Conservation (phyloP, 2,113 vertebrate genomes). For the Ctenomys sociabilis region DNA sequence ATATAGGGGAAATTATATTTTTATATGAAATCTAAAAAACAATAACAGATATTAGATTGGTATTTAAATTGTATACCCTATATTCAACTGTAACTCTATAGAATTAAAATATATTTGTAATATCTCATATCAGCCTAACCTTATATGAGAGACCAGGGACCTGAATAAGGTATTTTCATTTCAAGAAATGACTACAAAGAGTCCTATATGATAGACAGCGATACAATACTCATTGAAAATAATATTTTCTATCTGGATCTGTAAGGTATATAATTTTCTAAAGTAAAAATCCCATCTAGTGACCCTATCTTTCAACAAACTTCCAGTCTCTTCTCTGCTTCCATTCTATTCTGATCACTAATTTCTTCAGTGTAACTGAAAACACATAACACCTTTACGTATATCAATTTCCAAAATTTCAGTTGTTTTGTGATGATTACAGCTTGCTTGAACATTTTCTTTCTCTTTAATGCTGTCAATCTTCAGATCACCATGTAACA, state of each 20-base stretch:
- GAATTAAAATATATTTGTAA: background rate
- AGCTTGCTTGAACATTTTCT: background rate
- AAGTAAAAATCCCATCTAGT: background rate
- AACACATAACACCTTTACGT: background rate
- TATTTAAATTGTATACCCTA: background rate
- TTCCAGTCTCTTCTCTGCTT: background rate
- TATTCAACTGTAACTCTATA: background rate
- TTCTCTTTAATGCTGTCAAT: background rate
- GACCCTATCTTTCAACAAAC: background rate
- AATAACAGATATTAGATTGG: background rate
- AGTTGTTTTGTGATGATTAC: slow-evolving; percentile 21
- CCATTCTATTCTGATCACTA: background rate
- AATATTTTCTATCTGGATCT: background rate
- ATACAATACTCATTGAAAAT: background rate
- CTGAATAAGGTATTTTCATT: background rate
- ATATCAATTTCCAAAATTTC: slow-evolving; percentile 43
- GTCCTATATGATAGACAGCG: background rate
- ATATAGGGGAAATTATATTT: background rate
- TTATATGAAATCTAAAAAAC: background rate
- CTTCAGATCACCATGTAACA: slow-evolving; percentile 44
- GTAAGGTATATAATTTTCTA: background rate
- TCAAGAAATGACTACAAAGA: background rate
- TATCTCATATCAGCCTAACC: background rate
- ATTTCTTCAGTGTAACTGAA: background rate
- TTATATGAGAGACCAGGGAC: background rate